phyloP scores from a whole-genome alignment of 2,797 vertebrate genomes.

The Rousettus madagascariensis region DNA sequence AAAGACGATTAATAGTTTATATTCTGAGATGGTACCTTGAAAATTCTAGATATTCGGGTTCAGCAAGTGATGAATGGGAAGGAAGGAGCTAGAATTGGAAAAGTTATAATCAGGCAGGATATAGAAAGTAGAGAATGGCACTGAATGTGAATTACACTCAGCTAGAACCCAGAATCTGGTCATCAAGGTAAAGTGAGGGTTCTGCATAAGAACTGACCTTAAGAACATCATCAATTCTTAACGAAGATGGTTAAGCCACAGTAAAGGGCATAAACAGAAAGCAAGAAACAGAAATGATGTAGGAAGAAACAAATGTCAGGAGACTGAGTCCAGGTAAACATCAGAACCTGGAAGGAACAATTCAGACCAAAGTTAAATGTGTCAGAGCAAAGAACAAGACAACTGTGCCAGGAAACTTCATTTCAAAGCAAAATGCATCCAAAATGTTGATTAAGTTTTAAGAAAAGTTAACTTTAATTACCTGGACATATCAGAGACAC shows the following conservation, averaged over 20 bases:
- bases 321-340: neutral
- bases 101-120: neutral
- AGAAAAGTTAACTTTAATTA: neutral
- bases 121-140: neutral
- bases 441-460: constrained; percentile 28
- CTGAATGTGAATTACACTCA: neutral
- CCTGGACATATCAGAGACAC: neutral
- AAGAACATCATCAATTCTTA: neutral
- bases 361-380: neutral
- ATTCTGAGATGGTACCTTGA: neutral
- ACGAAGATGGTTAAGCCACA: neutral
- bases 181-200: neutral
- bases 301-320: neutral
- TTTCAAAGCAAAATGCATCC: neutral
- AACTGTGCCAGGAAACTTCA: neutral
- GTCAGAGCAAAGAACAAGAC: neutral
- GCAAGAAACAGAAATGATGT: neutral
- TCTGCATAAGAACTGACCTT: neutral
- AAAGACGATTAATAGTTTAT: neutral
- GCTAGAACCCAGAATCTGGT: neutral
- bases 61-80: neutral
- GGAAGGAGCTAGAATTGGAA: neutral
- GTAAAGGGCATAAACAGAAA: neutral
- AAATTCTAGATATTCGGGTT: neutral
- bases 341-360: neutral